Evolutionary conservation across 1,140 invertebrate genomes (phyloP), one percentile per base, ranked within the genome.

Genomic region (Parasteatoda tepidariorum): DNA sequence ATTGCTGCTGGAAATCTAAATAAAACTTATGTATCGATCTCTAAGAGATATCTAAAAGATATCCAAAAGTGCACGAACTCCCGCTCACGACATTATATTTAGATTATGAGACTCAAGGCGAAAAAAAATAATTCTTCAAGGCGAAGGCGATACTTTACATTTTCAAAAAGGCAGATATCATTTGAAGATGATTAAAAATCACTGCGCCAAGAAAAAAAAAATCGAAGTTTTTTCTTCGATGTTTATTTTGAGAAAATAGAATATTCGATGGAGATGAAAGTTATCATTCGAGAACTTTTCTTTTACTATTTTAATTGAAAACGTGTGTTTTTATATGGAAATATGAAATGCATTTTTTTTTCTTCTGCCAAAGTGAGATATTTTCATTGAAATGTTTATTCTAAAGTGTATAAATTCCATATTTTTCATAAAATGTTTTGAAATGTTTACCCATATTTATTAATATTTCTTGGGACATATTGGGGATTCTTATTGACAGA

Each of bases 31-130:
- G 38, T 9, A 48, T 48, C 38, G 38, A 48, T 48, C 38, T 18
- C 9, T 5, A 18, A 48, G 38, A 9, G 38, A 48, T 48, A 18
- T 18, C 38, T 7, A 7, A 2, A 22, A 18, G 57, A 24, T 59
- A 22, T 59, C n/a, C n/a, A n/a, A n/a, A n/a, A n/a, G n/a, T n/a
- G n/a, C n/a, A n/a, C n/a, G n/a, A n/a, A n/a, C n/a, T n/a, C 9
- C 4, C 66, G 13, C 55, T 15, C 6, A 26, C 57, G 62, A 33
- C 34, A 79, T 79, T 79, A 79, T 79, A 79, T 79, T 68, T 68
- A 79, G 76, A 79, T 79, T 64, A 79, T 41, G 76, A 78, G 64
- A 78, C 48, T 41, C n/a, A 41, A 57, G 59, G 76, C 26, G 62
- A 41, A 33, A 57, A n/a, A n/a, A 79, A 79, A 68, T 68, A 79